phyloP scores from a whole-genome alignment of 1,140 invertebrate species.

The Copidosoma floridanum region DNA sequence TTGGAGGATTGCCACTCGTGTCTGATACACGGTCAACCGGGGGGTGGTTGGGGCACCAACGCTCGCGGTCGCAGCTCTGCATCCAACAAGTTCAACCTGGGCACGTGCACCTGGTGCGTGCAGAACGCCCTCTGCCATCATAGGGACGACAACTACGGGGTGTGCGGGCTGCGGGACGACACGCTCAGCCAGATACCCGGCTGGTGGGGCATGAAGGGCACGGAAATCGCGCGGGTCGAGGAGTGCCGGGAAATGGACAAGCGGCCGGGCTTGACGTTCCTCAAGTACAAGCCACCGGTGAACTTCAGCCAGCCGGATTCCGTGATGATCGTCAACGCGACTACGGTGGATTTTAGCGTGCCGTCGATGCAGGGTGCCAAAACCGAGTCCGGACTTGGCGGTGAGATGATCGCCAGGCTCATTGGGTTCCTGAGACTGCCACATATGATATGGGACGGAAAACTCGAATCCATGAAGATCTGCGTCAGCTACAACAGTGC shows the following conservation, averaged over 20 bases:
- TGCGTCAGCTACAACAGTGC: constrained; percentile 72
- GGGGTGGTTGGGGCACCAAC: constrained; percentile 55
- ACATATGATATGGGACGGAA: constrained; percentile 64
- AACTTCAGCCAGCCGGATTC: constrained; percentile 85
- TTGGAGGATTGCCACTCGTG: constrained; percentile 87
- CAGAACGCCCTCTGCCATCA: constrained; percentile 88
- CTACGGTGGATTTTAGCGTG: constrained; percentile 74
- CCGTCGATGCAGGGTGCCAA: constrained; percentile 62
- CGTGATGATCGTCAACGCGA: constrained; percentile 80
- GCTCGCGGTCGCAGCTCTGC: constrained; percentile 60
- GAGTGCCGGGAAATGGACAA: constrained; percentile 78
- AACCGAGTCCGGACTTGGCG: constrained; percentile 66
- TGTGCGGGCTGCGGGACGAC: constrained; percentile 73
- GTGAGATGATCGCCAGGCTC: constrained; percentile 72
- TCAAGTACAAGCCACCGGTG: constrained; percentile 82
- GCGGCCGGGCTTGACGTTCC: constrained; percentile 82
- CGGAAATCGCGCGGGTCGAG: constrained; percentile 73
- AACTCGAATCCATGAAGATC: constrained; percentile 67
- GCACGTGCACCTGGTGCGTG: constrained; percentile 89
- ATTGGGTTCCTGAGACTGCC: constrained; percentile 78
- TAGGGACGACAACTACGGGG: constrained; percentile 80
- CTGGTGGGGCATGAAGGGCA: constrained; percentile 86
- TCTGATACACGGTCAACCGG: constrained; percentile 67
- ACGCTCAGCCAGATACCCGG: constrained; percentile 75
- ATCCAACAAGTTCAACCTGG: constrained; percentile 71